Percentiles rank a stretch among this genome's conserved stretches.
phyloP scores from a whole-genome alignment of 2,797 vertebrate genomes.

The Meriones psammophilus region DNA sequence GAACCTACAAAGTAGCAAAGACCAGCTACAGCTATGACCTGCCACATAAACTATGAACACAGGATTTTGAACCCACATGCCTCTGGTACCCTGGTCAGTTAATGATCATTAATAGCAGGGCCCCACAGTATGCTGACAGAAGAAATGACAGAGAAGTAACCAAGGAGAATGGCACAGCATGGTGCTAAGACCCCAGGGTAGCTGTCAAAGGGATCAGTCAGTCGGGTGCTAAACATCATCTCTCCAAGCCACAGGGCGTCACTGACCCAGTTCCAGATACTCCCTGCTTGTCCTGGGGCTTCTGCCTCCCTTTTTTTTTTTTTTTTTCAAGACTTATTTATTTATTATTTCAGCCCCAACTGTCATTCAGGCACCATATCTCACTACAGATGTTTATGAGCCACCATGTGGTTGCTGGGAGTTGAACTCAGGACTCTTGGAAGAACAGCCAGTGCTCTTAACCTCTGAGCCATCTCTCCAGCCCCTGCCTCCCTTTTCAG shows the following conservation, averaged over 20 bases:
- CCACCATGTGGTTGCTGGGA: too few species aligned
- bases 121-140: not conserved
- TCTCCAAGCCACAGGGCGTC: not conserved
- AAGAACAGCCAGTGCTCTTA: too few species aligned
- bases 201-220: not conserved
- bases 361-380: not conserved
- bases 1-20: too few species aligned
- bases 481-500: not conserved
- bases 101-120: not conserved
- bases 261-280: not conserved
- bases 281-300: not conserved
- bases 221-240: not conserved
- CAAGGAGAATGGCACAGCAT: not conserved
- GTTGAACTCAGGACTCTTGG: too few species aligned
- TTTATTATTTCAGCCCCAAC: not conserved
- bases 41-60: not conserved
- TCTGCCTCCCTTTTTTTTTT: not conserved
- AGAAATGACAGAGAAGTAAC: not conserved
- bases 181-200: not conserved
- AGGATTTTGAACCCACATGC: not conserved
- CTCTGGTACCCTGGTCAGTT: not conserved
- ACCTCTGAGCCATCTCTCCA: too few species aligned
- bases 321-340: too few species aligned
- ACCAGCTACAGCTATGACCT: not conserved
- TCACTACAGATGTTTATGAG: too few species aligned